Conservation (phyloP, 2,113 vertebrate genomes). For the Nothocercus julius region DNA sequence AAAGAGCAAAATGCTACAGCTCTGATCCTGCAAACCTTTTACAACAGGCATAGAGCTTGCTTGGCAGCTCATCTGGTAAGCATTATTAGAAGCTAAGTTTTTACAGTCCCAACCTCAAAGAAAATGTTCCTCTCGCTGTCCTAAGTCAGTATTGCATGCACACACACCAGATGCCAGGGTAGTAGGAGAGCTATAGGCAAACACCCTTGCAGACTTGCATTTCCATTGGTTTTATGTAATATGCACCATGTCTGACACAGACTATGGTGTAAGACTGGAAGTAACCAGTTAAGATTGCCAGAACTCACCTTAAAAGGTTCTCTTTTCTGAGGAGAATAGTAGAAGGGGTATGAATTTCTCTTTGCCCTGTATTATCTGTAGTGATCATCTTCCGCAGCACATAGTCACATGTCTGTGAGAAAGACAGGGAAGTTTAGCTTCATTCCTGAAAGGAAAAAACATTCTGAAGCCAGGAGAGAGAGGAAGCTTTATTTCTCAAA, state of each 20-base stretch:
- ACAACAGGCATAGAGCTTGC: not conserved
- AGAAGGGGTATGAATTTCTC: constrained; percentile 65
- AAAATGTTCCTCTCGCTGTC: not conserved
- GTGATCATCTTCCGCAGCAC: constrained; percentile 70
- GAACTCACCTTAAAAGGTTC: constrained; percentile 76
- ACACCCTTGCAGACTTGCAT: not conserved
- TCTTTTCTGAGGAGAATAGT: constrained; percentile 63
- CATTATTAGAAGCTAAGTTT: not conserved
- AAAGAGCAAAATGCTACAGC: not conserved
- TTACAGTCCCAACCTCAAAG: not conserved
- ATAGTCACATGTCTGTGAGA: constrained; percentile 66
- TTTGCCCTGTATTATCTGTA: constrained; percentile 50
- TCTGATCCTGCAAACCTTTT: not conserved
- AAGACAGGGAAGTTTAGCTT: constrained; percentile 27
- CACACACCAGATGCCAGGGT: fast-evolving
- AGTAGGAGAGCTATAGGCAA: not conserved
- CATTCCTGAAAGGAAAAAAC: not conserved
- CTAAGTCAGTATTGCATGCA: not conserved
- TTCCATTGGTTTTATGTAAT: not conserved
- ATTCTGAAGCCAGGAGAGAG: not conserved
- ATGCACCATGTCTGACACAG: not conserved
- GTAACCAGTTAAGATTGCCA: not conserved
- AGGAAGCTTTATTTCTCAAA: not conserved
- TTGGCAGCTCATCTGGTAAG: not conserved
- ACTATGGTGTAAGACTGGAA: not conserved